phyloP scores from a whole-genome alignment of 2,888 invertebrate genomes.

The Plebejus melissa region DNA sequence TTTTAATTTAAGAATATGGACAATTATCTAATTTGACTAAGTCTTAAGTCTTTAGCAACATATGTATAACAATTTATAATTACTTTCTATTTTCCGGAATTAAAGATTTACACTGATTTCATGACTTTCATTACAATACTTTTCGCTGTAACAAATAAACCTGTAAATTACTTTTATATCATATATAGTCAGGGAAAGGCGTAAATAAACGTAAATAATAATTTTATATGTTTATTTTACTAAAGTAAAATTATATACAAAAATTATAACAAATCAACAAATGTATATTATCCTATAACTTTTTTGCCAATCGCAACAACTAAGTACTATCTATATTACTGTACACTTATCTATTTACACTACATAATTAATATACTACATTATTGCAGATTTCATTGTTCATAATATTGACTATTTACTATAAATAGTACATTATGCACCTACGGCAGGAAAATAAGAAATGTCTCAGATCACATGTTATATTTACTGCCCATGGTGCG shows the following conservation, averaged over 20 bases:
- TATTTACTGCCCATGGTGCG: too few species aligned
- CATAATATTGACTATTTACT: background rate
- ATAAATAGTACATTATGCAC: too few species aligned
- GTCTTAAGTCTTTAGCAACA: background rate
- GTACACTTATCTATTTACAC: conserved; percentile 19
- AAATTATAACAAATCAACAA: conserved; percentile 30
- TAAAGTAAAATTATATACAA: conserved; percentile 28
- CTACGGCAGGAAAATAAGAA: too few species aligned
- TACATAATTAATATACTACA: background rate
- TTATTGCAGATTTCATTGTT: background rate
- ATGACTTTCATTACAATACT: background rate
- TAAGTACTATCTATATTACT: conserved; percentile 1
- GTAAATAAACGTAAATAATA: background rate
- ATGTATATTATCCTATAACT: conserved; percentile 7
- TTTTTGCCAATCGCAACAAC: background rate
- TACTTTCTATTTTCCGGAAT: background rate
- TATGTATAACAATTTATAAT: background rate
- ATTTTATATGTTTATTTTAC: background rate
- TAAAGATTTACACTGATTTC: background rate
- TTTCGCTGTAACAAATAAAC: background rate
- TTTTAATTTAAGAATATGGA: conserved; percentile 13
- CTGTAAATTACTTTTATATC: background rate
- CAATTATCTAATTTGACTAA: background rate
- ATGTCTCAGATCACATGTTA: too few species aligned
- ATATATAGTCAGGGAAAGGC: background rate